phyloP scores from a whole-genome alignment of 1,140 invertebrate genomes.

The Aethina tumida region DNA sequence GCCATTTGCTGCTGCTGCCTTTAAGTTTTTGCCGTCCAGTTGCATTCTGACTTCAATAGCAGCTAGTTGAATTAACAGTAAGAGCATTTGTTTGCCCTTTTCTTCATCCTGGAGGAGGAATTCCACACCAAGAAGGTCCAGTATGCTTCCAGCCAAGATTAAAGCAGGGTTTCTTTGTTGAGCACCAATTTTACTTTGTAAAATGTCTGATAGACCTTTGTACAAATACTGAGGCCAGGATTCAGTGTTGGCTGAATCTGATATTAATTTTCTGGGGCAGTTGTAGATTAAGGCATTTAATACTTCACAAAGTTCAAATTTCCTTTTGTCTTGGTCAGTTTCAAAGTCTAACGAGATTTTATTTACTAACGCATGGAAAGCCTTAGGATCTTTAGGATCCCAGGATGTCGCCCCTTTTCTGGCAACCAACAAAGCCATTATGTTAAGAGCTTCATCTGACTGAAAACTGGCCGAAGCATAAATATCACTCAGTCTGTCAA shows the following conservation, averaged over 20 bases:
- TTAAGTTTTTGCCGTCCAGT: conserved; percentile 73
- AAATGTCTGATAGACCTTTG: conserved; percentile 68
- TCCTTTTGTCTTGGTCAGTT: conserved; percentile 73
- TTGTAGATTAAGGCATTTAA: conserved; percentile 64
- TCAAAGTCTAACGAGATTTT: conserved; percentile 79
- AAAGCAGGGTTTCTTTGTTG: conserved; percentile 80
- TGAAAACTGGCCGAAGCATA: conserved; percentile 78
- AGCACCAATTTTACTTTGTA: conserved; percentile 77
- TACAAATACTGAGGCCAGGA: conserved; percentile 69
- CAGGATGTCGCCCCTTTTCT: conserved; percentile 61
- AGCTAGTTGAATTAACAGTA: conserved; percentile 73
- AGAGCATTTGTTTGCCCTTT: conserved; percentile 69
- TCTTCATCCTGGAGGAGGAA: conserved; percentile 71
- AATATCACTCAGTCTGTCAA: conserved; percentile 72
- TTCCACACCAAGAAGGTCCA: conserved; percentile 75
- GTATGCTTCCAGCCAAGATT: conserved; percentile 65
- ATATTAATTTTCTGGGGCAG: conserved; percentile 53
- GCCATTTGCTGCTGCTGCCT: conserved; percentile 62
- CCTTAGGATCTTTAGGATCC: conserved; percentile 57
- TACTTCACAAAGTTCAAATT: conserved; percentile 75
- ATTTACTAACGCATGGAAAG: conserved; percentile 73
- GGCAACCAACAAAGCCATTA: conserved; percentile 61
- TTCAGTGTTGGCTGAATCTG: conserved; percentile 51
- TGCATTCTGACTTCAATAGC: conserved; percentile 90
- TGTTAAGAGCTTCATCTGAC: conserved; percentile 72